Base-by-base conservation (phyloP, 2,797 vertebrate genomes). In the Chrysocyon brachyurus region DNA sequence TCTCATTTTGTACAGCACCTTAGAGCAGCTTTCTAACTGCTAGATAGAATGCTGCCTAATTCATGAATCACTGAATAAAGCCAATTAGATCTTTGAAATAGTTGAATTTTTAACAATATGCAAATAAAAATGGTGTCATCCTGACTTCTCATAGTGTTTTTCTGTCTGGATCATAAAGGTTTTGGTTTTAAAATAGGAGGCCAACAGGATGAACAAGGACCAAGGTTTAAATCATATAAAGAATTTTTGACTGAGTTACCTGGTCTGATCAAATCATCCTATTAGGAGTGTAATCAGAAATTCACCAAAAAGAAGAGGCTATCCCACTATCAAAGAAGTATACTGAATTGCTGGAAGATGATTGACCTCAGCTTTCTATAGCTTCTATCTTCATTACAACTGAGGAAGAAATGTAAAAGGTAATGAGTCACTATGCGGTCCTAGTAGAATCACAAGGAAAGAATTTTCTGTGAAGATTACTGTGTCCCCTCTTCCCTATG, bases 181-280 rank as follows among this genome's bases (percentile, higher is more conserved):
- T 6, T 24, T 88, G 16, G 22, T 61, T 46, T 72, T 3, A 46
- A 79, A 77, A 66, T 68, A 33, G n/a, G n/a, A 64, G 19, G 6
- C 72, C 40, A 90, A 57, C 77, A 5, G 5, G 6, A 12, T 83
- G 7, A 91, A 63, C 6, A 93, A 81, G 6, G 28, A 3, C 56
- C 49, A 78, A 33, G 46, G 10, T 16, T 57, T 63, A 94, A 91
- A 83, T 63, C 26, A 70, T 1, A 1, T 28, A 21, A 77, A 84
- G 66, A 81, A 36, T 36, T 94, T 79, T 96, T n/a, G 33, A 59
- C 84, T 81, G 81, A 94, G 22, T 57, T 81, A 81, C 17, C 14
- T 79, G 21, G 19, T 73, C 24, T 92, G 72, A 56, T 82, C 49
- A 94, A 28, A 94, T 52, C 36, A 70, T 36, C 3, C 21, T 72